phyloP scores from a whole-genome alignment of 2,888 invertebrate species.

The Drosophila ustulata region DNA sequence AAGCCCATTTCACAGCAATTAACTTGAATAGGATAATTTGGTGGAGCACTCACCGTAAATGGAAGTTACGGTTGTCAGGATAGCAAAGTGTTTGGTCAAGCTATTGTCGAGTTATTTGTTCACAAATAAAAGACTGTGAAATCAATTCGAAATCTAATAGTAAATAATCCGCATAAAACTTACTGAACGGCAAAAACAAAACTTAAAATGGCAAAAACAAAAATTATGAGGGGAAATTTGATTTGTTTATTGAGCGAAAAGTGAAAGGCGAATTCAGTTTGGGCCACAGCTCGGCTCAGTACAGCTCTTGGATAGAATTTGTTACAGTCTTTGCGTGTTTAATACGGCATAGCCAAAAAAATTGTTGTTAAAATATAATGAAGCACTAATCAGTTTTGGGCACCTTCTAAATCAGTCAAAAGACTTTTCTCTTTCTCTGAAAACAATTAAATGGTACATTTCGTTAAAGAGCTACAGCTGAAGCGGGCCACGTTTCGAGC shows the following conservation, averaged over 20 bases:
- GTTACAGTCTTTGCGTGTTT: constrained; percentile 74
- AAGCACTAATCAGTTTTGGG: constrained; percentile 52
- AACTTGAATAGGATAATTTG: constrained; percentile 16
- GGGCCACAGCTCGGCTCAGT: constrained; percentile 6
- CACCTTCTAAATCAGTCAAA: constrained; percentile 30
- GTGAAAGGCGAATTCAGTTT: constrained; percentile 60
- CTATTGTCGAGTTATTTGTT: constrained; percentile 4
- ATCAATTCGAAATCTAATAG: constrained; percentile 8
- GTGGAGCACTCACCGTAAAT: constrained; percentile 1
- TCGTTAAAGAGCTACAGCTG: constrained; percentile 12
- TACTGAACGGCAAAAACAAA: constrained; percentile 11
- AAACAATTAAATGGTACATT: constrained; percentile 32
- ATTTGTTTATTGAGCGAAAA: constrained; percentile 65
- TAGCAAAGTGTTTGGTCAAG: constrained; percentile 4
- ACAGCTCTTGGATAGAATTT: constrained; percentile 62
- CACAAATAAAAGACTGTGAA: constrained; percentile 10
- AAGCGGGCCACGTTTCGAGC: constrained; percentile 28
- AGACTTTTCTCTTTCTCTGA: constrained; percentile 32
- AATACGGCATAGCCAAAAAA: constrained; percentile 60
- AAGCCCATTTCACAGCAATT: constrained; percentile 26
- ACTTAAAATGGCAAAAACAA: constrained; percentile 27
- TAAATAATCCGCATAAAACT: constrained; percentile 12
- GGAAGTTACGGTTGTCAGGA: constrained; percentile 5
- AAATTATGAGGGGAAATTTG: constrained; percentile 37
- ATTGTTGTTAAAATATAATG: constrained; percentile 51